Base-by-base conservation (phyloP, 2,113 vertebrate genomes). In the Lipotes vexillifer region DNA sequence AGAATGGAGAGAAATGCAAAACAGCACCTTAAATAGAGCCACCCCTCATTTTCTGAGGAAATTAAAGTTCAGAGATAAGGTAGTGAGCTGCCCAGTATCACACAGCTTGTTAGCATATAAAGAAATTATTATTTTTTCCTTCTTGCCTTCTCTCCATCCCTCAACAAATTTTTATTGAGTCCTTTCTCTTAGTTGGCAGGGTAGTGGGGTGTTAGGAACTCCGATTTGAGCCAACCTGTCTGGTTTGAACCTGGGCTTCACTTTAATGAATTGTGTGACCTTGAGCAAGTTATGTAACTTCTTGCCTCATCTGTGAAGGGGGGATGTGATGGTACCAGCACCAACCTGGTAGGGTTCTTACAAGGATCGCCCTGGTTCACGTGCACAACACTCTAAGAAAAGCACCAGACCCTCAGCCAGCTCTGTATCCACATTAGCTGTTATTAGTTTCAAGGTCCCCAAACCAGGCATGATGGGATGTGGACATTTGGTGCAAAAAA, bases 371-470 rank as follows among this genome's bases (percentile, higher is more conserved):
- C 3, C 2, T 65, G 93, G 55, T 13, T 72, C 2, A 8, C 1
- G 2, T 1, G 5, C 21, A 7, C 29, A 1, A 3, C 0, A 1
- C 36, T 14, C 57, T 15, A 3, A 66, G 17, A 27, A 2, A 25
- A 8, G 52, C 23, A 3, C 21, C 23, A 2, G 27, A 29, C 4
- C 13, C 4, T n/a, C 57, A 14, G 65, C 27, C 3, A 15, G 25
- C 29, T 6, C 29, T 1, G 15, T 1, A 13, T 2, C 44, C 41
- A 4, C 8, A 4, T 9, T 2, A 15, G 25, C 52, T 8, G 3
- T 29, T 4, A 1, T 15, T 27, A 3, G 1, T 17, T 49, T 25
- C 80, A 20, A 6, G 46, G 12, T 4, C 5, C 44, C n/a, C 52
- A 33, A 36, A 33, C 20, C 33, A 23, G 17, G 63, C 27, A 4